Evolutionary conservation across 2,113 vertebrate species (phyloP).

Genomic region (Cisticola juncidis): DNA sequence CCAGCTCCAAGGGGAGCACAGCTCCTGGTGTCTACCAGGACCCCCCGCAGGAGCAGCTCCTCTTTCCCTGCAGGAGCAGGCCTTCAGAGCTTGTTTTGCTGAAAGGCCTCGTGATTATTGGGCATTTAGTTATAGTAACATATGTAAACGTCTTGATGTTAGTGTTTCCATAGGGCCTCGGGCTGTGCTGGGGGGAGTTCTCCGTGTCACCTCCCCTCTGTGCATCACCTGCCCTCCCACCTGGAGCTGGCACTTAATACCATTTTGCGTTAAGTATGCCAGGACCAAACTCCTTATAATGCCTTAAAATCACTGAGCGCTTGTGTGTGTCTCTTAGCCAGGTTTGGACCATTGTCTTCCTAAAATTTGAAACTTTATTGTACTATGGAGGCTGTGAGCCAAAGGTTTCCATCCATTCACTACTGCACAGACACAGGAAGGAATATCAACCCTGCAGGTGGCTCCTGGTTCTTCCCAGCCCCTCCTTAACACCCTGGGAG

Average conservation of each 20-base stretch:
- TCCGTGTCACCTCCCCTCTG: neutral
- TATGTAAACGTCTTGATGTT: neutral
- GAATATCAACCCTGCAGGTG: neutral
- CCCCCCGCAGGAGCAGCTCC: accelerated
- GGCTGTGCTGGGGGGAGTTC: neutral
- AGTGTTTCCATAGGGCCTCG: neutral
- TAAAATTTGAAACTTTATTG: neutral
- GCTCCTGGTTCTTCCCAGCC: neutral
- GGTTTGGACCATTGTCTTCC: neutral
- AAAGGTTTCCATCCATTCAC: neutral
- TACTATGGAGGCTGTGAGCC: neutral
- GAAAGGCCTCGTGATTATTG: neutral
- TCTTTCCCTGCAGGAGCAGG: neutral
- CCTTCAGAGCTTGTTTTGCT: neutral
- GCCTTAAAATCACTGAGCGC: accelerated
- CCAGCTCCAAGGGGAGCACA: accelerated
- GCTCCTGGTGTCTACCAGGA: neutral
- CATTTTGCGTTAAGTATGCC: neutral
- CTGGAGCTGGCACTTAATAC: neutral
- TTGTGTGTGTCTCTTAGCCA: neutral
- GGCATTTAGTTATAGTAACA: neutral
- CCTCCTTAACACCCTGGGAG: neutral
- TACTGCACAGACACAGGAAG: neutral
- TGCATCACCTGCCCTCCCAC: neutral
- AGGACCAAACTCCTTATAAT: neutral